Evolutionary conservation across 2,113 vertebrate genomes (phyloP), one percentile per base, ranked within the genome.

Genomic region (Mesocricetus auratus): DNA sequence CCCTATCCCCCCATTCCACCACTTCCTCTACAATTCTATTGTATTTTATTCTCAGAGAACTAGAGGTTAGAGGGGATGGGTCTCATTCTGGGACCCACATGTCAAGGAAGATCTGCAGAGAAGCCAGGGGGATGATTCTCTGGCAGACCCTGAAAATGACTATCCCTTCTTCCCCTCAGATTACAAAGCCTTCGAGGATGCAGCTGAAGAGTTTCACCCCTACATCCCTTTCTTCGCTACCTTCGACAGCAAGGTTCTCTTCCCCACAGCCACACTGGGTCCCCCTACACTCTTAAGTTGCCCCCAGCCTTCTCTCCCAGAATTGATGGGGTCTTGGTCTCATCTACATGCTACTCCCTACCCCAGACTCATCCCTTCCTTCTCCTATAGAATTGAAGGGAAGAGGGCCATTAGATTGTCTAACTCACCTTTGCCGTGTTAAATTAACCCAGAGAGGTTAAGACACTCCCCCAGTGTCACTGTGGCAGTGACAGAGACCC

Each of bases 161-260:
- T 93, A 42, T 68, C 26, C 19, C 9, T 68, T 71, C 95, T 86
- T 71, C 95, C 88, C 68, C n/a, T 36, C 98, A 99, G 99, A 99
- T 96, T 99, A 98, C 98, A 99, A 99, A 50, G 99, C 99, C 96
- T 99, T 96, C 0, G 98, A 99, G 39, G 99, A 99, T 0, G 99
- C 99, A 0, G 99, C 99, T 0, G 99, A 99, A 93, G 99, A 99
- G 93, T 99, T 99, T 83, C 99, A 99, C 68, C 99, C 99, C 29
- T 99, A 99, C 93, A 98, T 99, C 96, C 99, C 99, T 74, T 99
- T 99, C 98, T 99, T 98, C 36, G 99, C 99, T 90, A 99, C 99
- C 66, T 99, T 99, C 45, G 99, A 99, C 94, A 96, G 98, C 97
- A 99, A 99, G 99, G 99, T 99, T 73, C 95, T 90, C 81, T 31